These are phyloP conservation scores for Troides aeacus DNA, from an alignment of 2,888 invertebrate genomes.

Conservation along the genomic window DNA sequence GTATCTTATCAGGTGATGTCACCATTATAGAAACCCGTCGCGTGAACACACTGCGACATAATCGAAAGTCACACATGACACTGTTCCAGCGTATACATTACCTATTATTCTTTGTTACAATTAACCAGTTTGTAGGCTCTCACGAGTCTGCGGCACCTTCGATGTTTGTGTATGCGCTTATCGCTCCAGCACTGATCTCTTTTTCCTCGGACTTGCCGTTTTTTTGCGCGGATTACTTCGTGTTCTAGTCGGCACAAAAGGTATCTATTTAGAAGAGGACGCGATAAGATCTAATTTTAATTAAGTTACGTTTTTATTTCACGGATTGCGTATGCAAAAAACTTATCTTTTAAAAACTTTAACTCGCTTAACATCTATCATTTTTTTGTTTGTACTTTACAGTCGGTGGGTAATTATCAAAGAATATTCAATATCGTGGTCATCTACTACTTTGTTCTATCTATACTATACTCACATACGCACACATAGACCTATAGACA, in stretches of 20 bases:
- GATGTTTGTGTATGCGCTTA: conserved; percentile 24
- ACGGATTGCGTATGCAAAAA: conserved; percentile 3
- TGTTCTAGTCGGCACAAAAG: conserved; percentile 15
- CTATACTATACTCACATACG: too few relatives aligned
- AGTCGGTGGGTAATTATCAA: too few relatives aligned
- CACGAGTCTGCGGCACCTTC: conserved; percentile 19
- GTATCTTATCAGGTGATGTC: conserved; percentile 40
- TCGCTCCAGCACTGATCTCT: conserved; percentile 11
- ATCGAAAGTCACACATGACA: conserved; percentile 1
- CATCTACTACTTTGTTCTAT: too few relatives aligned
- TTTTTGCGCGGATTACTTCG: conserved; percentile 17
- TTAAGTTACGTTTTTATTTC: conserved; percentile 14
- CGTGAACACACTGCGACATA: conserved; percentile 27
- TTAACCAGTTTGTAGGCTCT: conserved; percentile 16
- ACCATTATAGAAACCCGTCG: conserved; percentile 44
- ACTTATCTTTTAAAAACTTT: conserved; percentile 5
- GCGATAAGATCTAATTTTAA: conserved; percentile 23
- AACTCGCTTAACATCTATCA: not conserved
- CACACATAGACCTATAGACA: too few relatives aligned
- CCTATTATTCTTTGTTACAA: conserved; percentile 20
- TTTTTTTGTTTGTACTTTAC: too few relatives aligned
- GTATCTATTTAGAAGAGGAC: conserved; percentile 14
- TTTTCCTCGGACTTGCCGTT: conserved; percentile 14
- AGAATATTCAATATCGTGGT: too few relatives aligned
- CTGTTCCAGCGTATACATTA: conserved; percentile 24